Conservation (phyloP, 2,113 vertebrate species). For the Bagarius yarrelli region DNA sequence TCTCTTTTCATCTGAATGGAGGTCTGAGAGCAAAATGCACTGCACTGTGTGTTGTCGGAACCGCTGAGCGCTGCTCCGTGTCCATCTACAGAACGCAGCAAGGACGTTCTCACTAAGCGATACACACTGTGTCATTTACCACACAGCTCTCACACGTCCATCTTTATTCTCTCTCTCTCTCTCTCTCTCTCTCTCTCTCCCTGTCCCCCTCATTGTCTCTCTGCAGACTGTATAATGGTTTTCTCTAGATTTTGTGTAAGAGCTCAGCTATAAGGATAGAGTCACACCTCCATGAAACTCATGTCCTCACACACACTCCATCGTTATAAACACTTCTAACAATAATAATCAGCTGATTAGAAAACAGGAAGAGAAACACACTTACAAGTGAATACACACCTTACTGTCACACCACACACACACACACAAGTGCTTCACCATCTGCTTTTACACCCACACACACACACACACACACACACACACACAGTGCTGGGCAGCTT, state of each 20-base stretch:
- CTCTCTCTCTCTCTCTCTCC: not conserved
- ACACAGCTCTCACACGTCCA: not conserved
- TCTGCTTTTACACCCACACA: not conserved
- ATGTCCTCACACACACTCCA: not conserved
- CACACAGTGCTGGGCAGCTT: not conserved
- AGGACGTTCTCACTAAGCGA: too few relatives aligned
- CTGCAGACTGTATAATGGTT: not conserved
- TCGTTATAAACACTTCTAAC: too few relatives aligned
- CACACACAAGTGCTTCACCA: not conserved
- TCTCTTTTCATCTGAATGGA: too few relatives aligned
- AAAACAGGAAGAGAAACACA: too few relatives aligned
- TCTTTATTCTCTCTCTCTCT: not conserved
- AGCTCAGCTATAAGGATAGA: not conserved
- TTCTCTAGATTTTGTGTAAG: not conserved
- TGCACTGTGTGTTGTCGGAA: too few relatives aligned
- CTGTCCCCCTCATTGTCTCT: not conserved
- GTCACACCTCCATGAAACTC: not conserved
- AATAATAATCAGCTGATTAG: too few relatives aligned
- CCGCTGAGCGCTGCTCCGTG: too few relatives aligned
- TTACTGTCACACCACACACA: not conserved
- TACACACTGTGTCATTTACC: too few relatives aligned
- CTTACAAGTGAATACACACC: not conserved
- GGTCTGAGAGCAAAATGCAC: too few relatives aligned
- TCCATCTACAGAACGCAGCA: too few relatives aligned
- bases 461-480: conserved; percentile 5